Conservation (phyloP, 2,113 vertebrate genomes). For the Romanogobio albipinnatus region DNA sequence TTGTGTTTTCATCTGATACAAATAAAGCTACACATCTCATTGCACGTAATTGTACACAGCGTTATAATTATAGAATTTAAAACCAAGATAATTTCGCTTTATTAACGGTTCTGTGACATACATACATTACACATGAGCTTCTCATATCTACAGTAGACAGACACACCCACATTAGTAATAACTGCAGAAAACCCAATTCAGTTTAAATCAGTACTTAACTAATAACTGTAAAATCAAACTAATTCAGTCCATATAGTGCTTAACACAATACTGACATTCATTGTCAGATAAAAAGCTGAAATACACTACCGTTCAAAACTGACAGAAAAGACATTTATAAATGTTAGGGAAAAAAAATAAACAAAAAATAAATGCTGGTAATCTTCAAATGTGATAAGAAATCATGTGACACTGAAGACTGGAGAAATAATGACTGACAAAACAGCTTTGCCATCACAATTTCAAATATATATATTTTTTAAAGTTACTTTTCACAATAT, state of each 20-base stretch:
- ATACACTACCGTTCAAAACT: not conserved
- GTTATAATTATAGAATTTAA: not conserved
- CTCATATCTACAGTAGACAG: not conserved
- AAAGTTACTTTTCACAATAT: not conserved
- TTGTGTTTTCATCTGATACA: not conserved
- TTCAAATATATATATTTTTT: not conserved
- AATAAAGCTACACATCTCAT: slow-evolving; percentile 56
- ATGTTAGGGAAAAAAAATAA: not conserved
- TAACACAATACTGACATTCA: not conserved
- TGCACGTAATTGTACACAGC: slow-evolving; percentile 37
- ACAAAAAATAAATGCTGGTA: not conserved
- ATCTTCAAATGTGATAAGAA: not conserved
- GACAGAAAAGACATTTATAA: not conserved
- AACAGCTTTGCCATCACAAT: not conserved
- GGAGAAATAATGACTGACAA: not conserved
- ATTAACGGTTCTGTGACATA: not conserved
- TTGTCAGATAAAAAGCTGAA: not conserved
- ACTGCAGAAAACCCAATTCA: not conserved
- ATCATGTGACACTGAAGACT: not conserved
- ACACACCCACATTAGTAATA: slow-evolving; percentile 11
- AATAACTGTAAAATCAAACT: not conserved
- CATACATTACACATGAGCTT: not conserved
- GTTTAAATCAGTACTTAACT: not conserved
- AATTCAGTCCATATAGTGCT: not conserved
- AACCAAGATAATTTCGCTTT: not conserved